phyloP scores from a whole-genome alignment of 2,113 vertebrate species.

The Oxygymnocypris stewartii region DNA sequence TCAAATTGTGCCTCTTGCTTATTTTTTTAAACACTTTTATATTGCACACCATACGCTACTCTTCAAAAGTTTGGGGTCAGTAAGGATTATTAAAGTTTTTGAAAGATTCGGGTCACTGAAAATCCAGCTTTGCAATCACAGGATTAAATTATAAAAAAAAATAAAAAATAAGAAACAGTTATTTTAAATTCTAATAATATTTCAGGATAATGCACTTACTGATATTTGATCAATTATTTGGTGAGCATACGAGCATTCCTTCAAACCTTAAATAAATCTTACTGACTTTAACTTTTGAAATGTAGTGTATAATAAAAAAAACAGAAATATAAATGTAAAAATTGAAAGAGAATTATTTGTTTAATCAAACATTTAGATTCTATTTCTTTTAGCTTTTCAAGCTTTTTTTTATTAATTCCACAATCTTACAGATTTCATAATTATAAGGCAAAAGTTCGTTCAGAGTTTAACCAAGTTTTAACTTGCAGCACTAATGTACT shows the following conservation, averaged over 20 bases:
- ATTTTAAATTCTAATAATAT: too few relatives aligned
- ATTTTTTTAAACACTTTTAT: constrained; percentile 6
- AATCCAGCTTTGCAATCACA: background rate
- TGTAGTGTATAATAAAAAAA: background rate
- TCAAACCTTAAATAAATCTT: background rate
- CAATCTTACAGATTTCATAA: background rate
- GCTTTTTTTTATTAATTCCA: background rate
- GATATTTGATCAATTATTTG: background rate
- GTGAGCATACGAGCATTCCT: background rate
- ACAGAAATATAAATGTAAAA: background rate
- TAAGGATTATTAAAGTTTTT: background rate
- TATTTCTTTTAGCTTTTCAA: background rate
- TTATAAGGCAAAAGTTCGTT: background rate
- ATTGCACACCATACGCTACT: background rate
- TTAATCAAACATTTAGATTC: background rate
- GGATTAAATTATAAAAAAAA: background rate
- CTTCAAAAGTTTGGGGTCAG: background rate
- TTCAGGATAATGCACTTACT: too few relatives aligned
- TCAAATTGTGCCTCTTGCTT: constrained; percentile 3
- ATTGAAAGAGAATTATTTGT: background rate
- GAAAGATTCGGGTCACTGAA: background rate
- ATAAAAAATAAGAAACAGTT: too few relatives aligned
- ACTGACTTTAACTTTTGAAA: background rate
- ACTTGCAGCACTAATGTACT: background rate
- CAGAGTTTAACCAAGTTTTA: background rate